Conservation (phyloP, 37 sponge, comb jelly and placozoan species). For the Geodia barretti region DNA sequence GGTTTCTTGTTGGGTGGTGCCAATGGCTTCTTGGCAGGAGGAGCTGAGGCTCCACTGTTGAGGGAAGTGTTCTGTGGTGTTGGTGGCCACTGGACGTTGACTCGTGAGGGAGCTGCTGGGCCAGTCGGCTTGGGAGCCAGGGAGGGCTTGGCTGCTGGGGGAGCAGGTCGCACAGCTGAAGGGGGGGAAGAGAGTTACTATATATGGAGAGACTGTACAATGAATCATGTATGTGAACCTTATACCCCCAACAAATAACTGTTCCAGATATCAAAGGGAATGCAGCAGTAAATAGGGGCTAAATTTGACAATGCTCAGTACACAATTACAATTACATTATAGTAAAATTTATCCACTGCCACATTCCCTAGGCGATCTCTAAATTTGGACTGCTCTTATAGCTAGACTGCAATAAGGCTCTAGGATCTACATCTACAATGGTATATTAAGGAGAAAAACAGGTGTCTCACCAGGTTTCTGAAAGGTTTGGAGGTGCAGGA, state of each 20-base stretch:
- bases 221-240: too few species aligned
- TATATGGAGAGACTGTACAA: not conserved
- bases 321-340: too few species aligned
- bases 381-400: too few species aligned
- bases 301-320: not conserved
- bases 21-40: constrained; percentile 19
- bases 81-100: not conserved
- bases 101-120: not conserved
- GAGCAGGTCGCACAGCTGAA: not conserved
- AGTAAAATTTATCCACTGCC: too few species aligned
- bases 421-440: too few species aligned
- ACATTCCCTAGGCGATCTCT: too few species aligned
- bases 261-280: too few species aligned
- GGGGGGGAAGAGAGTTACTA: not conserved
- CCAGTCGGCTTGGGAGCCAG: not conserved
- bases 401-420: too few species aligned
- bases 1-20: constrained; percentile 14
- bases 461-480: too few species aligned
- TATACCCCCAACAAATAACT: too few species aligned
- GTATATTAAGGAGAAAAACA: too few species aligned
- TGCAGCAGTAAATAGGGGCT: too few species aligned
- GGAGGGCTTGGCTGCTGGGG: not conserved
- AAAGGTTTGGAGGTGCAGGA: not conserved
- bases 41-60: not conserved
- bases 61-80: not conserved